Evolutionary conservation across 2,888 invertebrate species (phyloP), one percentile per base, ranked within the genome.

Genomic region (Sinopyrophorus schimmeli): DNA sequence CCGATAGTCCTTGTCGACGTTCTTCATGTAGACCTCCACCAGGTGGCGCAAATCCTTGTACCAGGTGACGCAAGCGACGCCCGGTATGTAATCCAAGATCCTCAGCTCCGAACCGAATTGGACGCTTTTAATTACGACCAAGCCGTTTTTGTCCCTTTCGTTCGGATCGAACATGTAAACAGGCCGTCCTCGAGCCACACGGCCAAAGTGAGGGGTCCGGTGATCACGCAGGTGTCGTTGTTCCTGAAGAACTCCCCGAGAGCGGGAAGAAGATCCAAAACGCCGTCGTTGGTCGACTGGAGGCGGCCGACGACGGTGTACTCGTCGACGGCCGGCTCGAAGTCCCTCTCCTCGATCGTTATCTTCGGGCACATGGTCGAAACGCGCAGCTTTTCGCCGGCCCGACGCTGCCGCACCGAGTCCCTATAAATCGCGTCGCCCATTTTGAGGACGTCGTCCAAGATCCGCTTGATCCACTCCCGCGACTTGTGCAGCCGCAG

Each of bases 121-220:
- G 2, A 60, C 37, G 12, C 48, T 54, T 21, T 55, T 60, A 1
- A 58, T 28, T 3, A 63, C 57, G 1, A 42, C 55, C 11, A 57
- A 54, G 3, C 73, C 74, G 9, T 62, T 59, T 2, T 57, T 52
- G 50, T 75, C 72, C 23, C 76, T 55, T 55, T 71, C 74, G 51
- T 74, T 72, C 0, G 75, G 72, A 62, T 76, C 76, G 50, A 75
- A 76, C 70, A 75, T 72, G 54, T 70, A 77, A 50, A 76, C 2
- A 60, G 31, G 3, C 64, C 67, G 38, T 70, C 69, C 55, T 76
- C 74, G 3, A 65, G 59, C 76, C 76, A 76, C 5, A 76, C 61
- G 0, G 74, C 71, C 2, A 75, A 57, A 7, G 60, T 60, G 14
- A 72, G 50, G 0, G 76, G 76, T 0, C 76, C 76, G 6, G 64